Evolutionary conservation across 35 echinoderm and acorn worm genomes (phyloP).

Genomic region (Stichopus chloronotus): DNA sequence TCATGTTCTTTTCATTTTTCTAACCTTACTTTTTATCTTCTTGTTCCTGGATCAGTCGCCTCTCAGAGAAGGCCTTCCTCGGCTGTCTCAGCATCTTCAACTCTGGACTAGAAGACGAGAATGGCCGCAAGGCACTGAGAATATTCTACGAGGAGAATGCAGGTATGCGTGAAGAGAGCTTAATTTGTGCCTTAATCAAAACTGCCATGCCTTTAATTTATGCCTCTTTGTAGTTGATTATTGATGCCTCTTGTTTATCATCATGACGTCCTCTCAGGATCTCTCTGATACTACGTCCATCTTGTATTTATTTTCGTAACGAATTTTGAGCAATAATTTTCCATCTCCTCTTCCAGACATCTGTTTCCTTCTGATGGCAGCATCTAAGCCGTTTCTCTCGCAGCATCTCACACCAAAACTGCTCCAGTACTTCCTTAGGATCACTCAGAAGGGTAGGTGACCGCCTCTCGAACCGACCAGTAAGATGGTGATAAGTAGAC

Average conservation of each 20-base stretch:
- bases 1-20: not conserved
- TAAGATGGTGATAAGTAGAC: not conserved
- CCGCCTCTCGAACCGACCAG: not conserved
- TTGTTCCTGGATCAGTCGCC: constrained; percentile 45
- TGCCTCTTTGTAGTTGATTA: no score
- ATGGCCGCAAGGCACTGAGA: constrained; percentile 82
- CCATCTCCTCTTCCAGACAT: constrained; percentile 39
- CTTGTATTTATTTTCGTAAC: not conserved
- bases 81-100: constrained; percentile 78
- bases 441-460: constrained; percentile 38
- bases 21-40: not conserved
- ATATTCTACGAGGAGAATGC: constrained; percentile 81
- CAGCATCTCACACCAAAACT: constrained; percentile 31
- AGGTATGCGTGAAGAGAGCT: constrained; percentile 58
- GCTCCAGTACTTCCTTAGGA: constrained; percentile 33
- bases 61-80: constrained; percentile 79
- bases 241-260: not conserved
- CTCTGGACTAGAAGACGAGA: constrained; percentile 70
- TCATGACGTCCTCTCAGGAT: not conserved
- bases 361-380: constrained; percentile 41
- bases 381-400: constrained; percentile 57
- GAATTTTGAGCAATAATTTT: not conserved
- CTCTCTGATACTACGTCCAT: not conserved
- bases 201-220: not conserved
- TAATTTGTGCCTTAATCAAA: not conserved